phyloP scores from a whole-genome alignment of 2,113 vertebrate species.

The Cyrtonyx montezumae region DNA sequence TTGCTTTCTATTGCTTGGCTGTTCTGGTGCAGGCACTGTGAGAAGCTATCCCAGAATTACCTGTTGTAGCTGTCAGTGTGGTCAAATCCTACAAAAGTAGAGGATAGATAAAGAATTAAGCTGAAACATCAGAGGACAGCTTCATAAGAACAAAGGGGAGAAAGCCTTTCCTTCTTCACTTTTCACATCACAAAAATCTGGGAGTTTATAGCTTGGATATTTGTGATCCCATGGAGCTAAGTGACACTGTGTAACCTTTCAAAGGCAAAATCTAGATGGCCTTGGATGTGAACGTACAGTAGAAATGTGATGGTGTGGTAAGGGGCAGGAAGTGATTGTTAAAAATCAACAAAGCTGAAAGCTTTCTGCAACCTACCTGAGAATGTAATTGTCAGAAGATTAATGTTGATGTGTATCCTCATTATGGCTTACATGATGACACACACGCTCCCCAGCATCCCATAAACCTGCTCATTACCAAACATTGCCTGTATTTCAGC shows the following conservation, averaged over 20 bases:
- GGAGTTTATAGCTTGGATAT: neutral
- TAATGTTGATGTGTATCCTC: neutral
- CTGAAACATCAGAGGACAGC: neutral
- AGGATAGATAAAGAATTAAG: neutral
- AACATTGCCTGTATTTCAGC: neutral
- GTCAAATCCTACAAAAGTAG: neutral
- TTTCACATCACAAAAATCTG: neutral
- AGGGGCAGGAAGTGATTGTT: neutral
- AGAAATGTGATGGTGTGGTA: neutral
- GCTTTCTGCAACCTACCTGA: neutral
- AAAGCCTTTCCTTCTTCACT: neutral
- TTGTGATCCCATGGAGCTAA: neutral
- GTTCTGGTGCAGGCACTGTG: neutral
- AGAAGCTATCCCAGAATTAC: neutral
- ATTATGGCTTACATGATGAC: fast-evolving
- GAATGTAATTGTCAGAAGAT: neutral
- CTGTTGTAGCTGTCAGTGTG: neutral
- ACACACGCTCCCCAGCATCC: neutral
- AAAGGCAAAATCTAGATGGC: neutral
- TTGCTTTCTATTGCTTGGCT: neutral
- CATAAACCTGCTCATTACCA: neutral
- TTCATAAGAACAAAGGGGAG: neutral
- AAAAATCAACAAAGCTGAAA: neutral
- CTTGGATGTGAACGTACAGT: neutral
- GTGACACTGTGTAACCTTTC: neutral